These are phyloP conservation scores for Nerophis ophidion DNA, from an alignment of 2,113 vertebrate species.

Conservation along the genomic window DNA sequence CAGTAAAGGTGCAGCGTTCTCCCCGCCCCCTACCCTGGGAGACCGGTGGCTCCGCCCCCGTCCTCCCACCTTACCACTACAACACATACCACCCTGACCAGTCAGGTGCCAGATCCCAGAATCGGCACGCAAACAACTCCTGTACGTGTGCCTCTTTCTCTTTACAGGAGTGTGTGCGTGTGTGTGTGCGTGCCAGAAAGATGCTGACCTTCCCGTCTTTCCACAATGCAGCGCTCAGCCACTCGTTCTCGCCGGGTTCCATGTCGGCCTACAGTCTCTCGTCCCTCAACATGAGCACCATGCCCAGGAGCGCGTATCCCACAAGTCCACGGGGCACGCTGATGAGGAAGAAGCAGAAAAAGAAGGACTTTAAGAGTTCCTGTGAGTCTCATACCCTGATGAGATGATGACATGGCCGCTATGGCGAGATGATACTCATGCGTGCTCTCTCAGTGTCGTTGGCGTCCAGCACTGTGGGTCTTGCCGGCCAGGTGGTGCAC, in stretches of 20 bases:
- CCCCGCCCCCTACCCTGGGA: slow-evolving; percentile 83
- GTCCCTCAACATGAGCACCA: slow-evolving; percentile 92
- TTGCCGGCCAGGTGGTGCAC: slow-evolving; percentile 96
- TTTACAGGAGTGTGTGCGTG: neutral
- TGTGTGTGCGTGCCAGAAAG: neutral
- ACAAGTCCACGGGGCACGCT: slow-evolving; percentile 92
- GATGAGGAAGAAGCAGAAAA: slow-evolving; percentile 93
- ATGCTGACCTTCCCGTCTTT: slow-evolving; percentile 4
- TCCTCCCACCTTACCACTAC: slow-evolving; percentile 83
- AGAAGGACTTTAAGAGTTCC: slow-evolving; percentile 98
- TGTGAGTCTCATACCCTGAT: slow-evolving; percentile 70
- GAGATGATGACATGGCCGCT: too few relatives aligned
- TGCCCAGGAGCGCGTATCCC: slow-evolving; percentile 94
- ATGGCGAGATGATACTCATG: neutral
- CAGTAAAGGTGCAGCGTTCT: slow-evolving; percentile 96
- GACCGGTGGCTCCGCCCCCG: slow-evolving; percentile 77
- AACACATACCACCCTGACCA: slow-evolving; percentile 82
- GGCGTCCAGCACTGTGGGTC: slow-evolving; percentile 92
- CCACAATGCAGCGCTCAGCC: slow-evolving; percentile 79
- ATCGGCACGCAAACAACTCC: slow-evolving; percentile 63
- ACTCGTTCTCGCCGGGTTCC: slow-evolving; percentile 95
- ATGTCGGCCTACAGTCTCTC: slow-evolving; percentile 98
- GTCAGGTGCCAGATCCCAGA: slow-evolving; percentile 57
- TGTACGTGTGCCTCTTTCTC: slow-evolving; percentile 44
- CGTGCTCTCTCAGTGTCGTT: slow-evolving; percentile 79